A percentile compares a stretch with the other conserved stretches of the same genome.
Evolutionary conservation across 1,140 invertebrate genomes (phyloP).

Genomic region (Mactra quadrangularis): DNA sequence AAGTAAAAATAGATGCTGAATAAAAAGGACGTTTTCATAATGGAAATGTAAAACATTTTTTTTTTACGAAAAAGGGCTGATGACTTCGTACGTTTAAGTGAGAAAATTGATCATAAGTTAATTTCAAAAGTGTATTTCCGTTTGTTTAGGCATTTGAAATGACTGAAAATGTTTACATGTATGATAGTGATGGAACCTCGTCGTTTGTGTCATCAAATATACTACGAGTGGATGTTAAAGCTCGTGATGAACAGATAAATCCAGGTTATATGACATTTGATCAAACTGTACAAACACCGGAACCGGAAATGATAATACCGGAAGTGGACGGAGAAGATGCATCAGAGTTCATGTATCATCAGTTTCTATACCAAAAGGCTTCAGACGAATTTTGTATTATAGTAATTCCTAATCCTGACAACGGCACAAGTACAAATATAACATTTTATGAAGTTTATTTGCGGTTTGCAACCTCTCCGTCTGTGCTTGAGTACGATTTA

Average conservation of each 20-base stretch:
- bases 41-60: too few relatives aligned
- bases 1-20: too few relatives aligned
- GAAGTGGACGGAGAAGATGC: conserved; percentile 40
- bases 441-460: conserved; percentile 23
- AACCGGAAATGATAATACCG: not conserved
- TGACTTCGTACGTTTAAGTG: too few relatives aligned
- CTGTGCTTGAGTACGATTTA: conserved; percentile 28
- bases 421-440: not conserved
- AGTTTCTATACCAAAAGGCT: conserved; percentile 32
- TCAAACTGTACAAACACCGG: conserved; percentile 33
- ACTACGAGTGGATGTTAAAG: conserved; percentile 44
- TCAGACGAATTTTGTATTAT: conserved; percentile 37
- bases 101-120: too few relatives aligned
- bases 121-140: too few relatives aligned
- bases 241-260: not conserved
- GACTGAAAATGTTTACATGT: conserved; percentile 52
- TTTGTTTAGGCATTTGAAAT: conserved; percentile 55
- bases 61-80: too few relatives aligned
- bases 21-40: too few relatives aligned
- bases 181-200: conserved; percentile 42
- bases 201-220: conserved; percentile 44
- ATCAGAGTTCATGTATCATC: conserved; percentile 41
- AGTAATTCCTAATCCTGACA: not conserved
- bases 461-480: conserved; percentile 2
- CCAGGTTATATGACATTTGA: conserved; percentile 38